Evolutionary conservation across 2,797 vertebrate species (phyloP), one percentile per base, ranked within the genome.

Genomic region (Macropus fuliginosus): DNA sequence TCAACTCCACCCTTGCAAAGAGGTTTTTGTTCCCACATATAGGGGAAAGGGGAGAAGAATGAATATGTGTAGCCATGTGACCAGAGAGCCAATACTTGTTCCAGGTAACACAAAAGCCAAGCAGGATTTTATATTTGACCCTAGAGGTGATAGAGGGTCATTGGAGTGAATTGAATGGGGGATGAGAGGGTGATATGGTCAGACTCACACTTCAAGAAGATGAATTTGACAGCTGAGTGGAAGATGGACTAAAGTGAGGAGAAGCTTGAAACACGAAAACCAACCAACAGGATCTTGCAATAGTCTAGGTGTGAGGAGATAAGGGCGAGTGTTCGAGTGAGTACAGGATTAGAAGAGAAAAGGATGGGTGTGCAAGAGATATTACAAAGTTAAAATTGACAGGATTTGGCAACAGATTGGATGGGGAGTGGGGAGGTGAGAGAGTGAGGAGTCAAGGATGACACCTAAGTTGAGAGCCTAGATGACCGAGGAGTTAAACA

Each of bases 311-410:
- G 16, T 74, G 62, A 74, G 34, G 31, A 16, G 1, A 74, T n/a
- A 5, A 40, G 5, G 5, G 14, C 0, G 3, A 31, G 62, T 13
- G 4, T n/a, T 16, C 2, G 62, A 74, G 13, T 16, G 14, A 5
- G 4, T 66, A n/a, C 5, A 34, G 62, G 13, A 66, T 66, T 74
- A 74, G 62, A 66, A 66, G 62, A 74, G n/a, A 74, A 74, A 74
- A 66, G 34, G 34, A n/a, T 4, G 1, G 14, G 16, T 74, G 2
- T 21, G 16, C 5, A 40, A 74, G 34, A 74, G n/a, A 74, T 74
- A 5, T 18, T 40, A 74, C 5, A 6, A 74, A 74, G n/a, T 74
- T n/a, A 74, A 74, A 18, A 40, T 40, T 74, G 62, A 74, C 1
- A 8, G 62, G 34, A 8, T 21, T 21, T 74, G n/a, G n/a, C 62